A percentile compares a stretch with the other conserved stretches of the same genome.
phyloP scores from a whole-genome alignment of 1,140 invertebrate species.

The Diachasmimorpha longicaudata region DNA sequence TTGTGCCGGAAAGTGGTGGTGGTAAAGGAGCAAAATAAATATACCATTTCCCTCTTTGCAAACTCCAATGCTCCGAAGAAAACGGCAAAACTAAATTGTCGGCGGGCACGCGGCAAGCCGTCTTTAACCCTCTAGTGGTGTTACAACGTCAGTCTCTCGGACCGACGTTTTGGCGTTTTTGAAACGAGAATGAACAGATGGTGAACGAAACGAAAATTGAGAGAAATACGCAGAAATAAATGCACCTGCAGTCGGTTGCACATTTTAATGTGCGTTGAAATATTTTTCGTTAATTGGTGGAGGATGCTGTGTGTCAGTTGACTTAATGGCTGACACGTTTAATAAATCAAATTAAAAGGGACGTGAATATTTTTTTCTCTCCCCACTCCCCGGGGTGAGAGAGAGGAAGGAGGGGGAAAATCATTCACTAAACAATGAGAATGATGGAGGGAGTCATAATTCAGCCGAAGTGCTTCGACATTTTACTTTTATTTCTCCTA shows the following conservation, averaged over 20 bases:
- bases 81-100: neutral
- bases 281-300: slow-evolving; percentile 16
- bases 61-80: neutral
- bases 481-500: neutral
- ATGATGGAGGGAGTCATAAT: neutral
- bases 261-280: slow-evolving; percentile 9
- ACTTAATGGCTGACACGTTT: slow-evolving; percentile 5
- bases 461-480: neutral
- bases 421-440: neutral
- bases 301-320: neutral
- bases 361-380: neutral
- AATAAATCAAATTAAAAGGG: slow-evolving; percentile 10
- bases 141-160: slow-evolving; percentile 15
- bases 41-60: slow-evolving; percentile 9
- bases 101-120: neutral
- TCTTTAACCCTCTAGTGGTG: neutral
- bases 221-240: slow-evolving; percentile 29
- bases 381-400: too few species aligned
- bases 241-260: slow-evolving; percentile 21
- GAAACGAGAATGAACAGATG: slow-evolving; percentile 33
- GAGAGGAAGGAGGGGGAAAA: too few species aligned
- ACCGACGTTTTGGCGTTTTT: slow-evolving; percentile 28
- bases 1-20: slow-evolving; percentile 26
- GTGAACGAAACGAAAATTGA: slow-evolving; percentile 24
- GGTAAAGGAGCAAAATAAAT: slow-evolving; percentile 29